A percentile compares a stretch with the other conserved stretches of the same genome.
Evolutionary conservation across 2,113 vertebrate genomes (phyloP).

Genomic region (Orthochromis malagaraziensis): DNA sequence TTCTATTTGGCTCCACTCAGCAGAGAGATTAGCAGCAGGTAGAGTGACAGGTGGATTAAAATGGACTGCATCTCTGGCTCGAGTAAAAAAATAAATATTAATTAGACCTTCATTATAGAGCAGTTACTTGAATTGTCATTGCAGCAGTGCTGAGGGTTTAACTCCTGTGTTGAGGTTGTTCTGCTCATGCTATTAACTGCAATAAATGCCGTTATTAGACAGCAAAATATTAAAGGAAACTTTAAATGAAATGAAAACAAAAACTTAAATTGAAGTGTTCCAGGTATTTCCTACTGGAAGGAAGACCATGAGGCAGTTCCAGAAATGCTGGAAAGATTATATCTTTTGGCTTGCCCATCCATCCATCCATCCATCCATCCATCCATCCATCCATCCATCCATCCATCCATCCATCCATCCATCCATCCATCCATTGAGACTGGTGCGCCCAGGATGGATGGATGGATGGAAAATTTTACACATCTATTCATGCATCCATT

Average conservation of each 20-base stretch:
- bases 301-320: neutral
- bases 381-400: neutral
- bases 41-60: neutral
- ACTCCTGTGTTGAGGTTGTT: neutral
- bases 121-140: neutral
- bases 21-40: neutral
- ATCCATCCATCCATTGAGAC: neutral
- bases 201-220: accelerated
- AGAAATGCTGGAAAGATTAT: neutral
- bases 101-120: neutral
- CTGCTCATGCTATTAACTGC: neutral
- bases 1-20: neutral
- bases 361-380: neutral
- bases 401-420: neutral
- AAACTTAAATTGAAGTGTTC: neutral
- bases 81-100: neutral
- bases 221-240: neutral
- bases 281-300: neutral
- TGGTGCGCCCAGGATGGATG: neutral
- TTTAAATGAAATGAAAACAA: neutral
- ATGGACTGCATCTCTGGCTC: neutral
- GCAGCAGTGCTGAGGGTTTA: neutral
- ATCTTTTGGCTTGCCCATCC: neutral
- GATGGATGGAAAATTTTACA: neutral
- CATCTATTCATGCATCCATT: neutral